These are phyloP conservation scores for Megalopta genalis DNA, from an alignment of 1,140 invertebrate species.

Conservation along the genomic window DNA sequence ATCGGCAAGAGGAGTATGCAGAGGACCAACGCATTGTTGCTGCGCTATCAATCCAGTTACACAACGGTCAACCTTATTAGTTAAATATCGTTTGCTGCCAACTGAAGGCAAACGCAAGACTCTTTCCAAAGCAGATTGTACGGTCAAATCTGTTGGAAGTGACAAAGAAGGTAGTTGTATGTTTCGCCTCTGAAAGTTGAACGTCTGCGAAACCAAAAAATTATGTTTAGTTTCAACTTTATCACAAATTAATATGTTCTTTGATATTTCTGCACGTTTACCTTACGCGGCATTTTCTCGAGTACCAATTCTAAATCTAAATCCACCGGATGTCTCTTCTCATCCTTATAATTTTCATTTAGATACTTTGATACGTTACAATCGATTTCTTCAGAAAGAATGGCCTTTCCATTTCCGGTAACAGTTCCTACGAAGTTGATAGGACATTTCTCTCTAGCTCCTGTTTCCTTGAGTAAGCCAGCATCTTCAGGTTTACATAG, in stretches of 20 bases:
- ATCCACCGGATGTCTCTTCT: slow-evolving; percentile 87
- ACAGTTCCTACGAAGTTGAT: slow-evolving; percentile 96
- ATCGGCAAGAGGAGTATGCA: slow-evolving; percentile 97
- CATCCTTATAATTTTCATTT: slow-evolving; percentile 53
- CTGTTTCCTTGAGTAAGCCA: slow-evolving; percentile 86
- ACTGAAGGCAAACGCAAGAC: slow-evolving; percentile 95
- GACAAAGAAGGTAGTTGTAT: slow-evolving; percentile 75
- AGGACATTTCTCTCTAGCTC: slow-evolving; percentile 93
- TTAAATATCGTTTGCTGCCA: slow-evolving; percentile 96
- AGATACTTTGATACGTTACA: slow-evolving; percentile 73
- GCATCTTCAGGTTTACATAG: slow-evolving; percentile 86
- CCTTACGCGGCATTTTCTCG: slow-evolving; percentile 92
- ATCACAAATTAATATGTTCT: background rate
- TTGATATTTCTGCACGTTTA: slow-evolving; percentile 60
- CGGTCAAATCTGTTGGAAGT: slow-evolving; percentile 81
- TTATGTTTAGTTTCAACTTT: background rate
- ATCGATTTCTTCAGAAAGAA: slow-evolving; percentile 84
- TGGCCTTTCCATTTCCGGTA: slow-evolving; percentile 91
- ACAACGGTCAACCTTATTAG: slow-evolving; percentile 97
- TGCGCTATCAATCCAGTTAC: slow-evolving; percentile 97
- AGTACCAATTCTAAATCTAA: slow-evolving; percentile 94
- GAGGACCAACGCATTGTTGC: slow-evolving; percentile 97
- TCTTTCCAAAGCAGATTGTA: slow-evolving; percentile 86
- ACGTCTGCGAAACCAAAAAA: slow-evolving; percentile 77
- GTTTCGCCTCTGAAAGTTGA: slow-evolving; percentile 77